Percentiles rank a stretch among this genome's conserved stretches.
phyloP scores from a whole-genome alignment of 1,140 invertebrate species.

The Alviniconcha marisindica region DNA sequence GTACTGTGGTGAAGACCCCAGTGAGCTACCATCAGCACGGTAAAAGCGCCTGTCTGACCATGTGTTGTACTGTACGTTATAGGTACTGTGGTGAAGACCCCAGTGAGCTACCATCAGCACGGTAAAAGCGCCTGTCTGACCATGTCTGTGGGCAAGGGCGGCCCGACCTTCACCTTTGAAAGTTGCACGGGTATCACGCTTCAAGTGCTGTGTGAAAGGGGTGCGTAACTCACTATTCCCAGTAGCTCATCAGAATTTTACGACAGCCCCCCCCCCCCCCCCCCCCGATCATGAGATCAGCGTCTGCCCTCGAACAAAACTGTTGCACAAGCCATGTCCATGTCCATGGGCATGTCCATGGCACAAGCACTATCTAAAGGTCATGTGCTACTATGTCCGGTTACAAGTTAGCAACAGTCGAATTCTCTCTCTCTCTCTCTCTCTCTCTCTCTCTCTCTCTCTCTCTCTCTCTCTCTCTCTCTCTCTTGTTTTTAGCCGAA shows the following conservation, averaged over 20 bases:
- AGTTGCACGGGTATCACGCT: slow-evolving; percentile 24
- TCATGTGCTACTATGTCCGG: too few relatives aligned
- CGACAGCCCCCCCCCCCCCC: neutral
- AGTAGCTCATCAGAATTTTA: neutral
- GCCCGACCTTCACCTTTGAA: slow-evolving; percentile 32
- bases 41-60: slow-evolving; percentile 8
- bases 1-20: neutral
- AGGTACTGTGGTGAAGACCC: neutral
- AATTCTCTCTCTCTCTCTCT: too few relatives aligned
- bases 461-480: too few relatives aligned
- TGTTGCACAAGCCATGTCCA: too few relatives aligned
- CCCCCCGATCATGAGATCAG: neutral
- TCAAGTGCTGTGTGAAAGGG: slow-evolving; percentile 30
- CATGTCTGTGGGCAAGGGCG: neutral
- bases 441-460: too few relatives aligned
- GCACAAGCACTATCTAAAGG: too few relatives aligned
- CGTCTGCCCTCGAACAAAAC: neutral
- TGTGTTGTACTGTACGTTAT: neutral
- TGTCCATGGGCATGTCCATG: too few relatives aligned
- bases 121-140: slow-evolving; percentile 22
- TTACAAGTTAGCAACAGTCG: too few relatives aligned
- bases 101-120: neutral
- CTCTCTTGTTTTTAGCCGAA: too few relatives aligned
- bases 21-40: neutral
- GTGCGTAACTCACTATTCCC: neutral